Conservation (phyloP, 2,888 invertebrate species). For the Empis stercorea region DNA sequence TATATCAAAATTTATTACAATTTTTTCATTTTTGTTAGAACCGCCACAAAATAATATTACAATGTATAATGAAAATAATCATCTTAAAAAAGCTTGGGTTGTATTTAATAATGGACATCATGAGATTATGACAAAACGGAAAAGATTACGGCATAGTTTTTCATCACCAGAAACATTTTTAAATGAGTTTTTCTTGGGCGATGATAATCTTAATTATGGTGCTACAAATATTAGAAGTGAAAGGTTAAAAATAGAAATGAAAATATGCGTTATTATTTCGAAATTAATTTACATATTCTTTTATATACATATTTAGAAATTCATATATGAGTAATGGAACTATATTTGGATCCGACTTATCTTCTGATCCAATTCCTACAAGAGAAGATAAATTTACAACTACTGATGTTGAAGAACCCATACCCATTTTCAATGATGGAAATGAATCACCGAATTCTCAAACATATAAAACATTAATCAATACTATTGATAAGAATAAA, state of each 20-base stretch:
- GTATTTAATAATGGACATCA: slow-evolving; percentile 23
- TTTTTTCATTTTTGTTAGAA: slow-evolving; percentile 10
- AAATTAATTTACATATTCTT: background rate
- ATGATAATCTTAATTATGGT: slow-evolving; percentile 30
- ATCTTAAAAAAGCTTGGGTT: slow-evolving; percentile 32
- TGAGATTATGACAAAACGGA: slow-evolving; percentile 21
- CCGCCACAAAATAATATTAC: slow-evolving; percentile 18
- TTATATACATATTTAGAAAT: slow-evolving; percentile 17
- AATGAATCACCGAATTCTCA: background rate
- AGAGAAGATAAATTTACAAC: background rate
- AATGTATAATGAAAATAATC: slow-evolving; percentile 30
- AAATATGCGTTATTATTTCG: background rate
- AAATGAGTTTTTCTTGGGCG: slow-evolving; percentile 19
- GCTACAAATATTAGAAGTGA: slow-evolving; percentile 29
- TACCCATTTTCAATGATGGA: no score
- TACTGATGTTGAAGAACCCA: background rate
- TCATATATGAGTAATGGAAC: slow-evolving; percentile 26
- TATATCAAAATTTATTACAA: background rate
- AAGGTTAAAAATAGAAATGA: slow-evolving; percentile 15
- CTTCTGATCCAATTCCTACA: slow-evolving; percentile 25
- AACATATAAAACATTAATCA: no score
- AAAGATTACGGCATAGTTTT: slow-evolving; percentile 30
- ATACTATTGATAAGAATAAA: background rate
- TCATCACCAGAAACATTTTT: slow-evolving; percentile 32
- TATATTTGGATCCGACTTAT: slow-evolving; percentile 32